phyloP scores from a whole-genome alignment of 2,113 vertebrate genomes.

The Callospermophilus lateralis region DNA sequence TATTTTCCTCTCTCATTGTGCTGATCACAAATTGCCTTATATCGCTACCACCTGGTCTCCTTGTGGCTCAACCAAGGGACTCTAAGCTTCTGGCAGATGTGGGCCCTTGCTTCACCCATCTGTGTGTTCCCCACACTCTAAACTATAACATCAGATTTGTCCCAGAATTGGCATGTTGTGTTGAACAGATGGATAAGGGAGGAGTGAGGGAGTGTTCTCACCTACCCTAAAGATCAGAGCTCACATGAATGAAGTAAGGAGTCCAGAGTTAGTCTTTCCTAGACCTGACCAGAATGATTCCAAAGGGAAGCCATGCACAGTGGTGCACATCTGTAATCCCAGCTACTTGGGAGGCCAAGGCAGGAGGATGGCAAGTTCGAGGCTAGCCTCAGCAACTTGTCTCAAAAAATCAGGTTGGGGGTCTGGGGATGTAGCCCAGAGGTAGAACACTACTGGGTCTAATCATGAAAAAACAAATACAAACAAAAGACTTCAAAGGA shows the following conservation, averaged over 20 bases:
- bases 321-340: neutral
- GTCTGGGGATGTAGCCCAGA: neutral
- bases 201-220: neutral
- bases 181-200: neutral
- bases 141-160: neutral
- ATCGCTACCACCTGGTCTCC: neutral
- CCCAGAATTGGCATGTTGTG: neutral
- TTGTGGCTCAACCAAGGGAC: neutral
- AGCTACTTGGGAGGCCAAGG: neutral
- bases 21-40: neutral
- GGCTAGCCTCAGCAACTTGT: neutral
- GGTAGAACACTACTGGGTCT: neutral
- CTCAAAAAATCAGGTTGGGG: neutral
- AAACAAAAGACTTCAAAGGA: neutral
- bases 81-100: neutral
- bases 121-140: neutral
- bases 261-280: conserved; percentile 13
- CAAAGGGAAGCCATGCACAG: neutral
- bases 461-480: neutral
- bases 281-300: conserved; percentile 4
- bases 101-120: neutral
- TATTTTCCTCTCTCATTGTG: neutral
- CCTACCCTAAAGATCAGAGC: conserved; percentile 21
- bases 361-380: neutral
- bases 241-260: conserved; percentile 11